Evolutionary conservation across 2,113 vertebrate genomes (phyloP).

Genomic region (Trogon melanurus): DNA sequence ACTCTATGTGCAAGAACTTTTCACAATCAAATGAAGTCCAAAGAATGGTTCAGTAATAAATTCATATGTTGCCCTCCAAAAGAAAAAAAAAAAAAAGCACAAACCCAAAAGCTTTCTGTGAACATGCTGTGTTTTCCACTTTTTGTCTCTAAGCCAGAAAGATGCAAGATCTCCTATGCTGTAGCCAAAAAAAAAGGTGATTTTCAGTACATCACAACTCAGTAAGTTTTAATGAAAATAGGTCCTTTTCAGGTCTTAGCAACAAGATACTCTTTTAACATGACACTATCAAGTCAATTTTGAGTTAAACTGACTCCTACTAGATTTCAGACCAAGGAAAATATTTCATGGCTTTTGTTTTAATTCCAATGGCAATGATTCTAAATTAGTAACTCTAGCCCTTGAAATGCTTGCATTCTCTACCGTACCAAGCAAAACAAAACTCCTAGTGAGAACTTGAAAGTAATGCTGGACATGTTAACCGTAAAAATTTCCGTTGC

Average conservation of each 20-base stretch:
- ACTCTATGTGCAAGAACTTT: background rate
- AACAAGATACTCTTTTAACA: background rate
- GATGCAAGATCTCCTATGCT: background rate
- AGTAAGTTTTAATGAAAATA: background rate
- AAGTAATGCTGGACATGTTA: background rate
- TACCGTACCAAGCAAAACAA: slow-evolving; percentile 14
- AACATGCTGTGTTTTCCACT: background rate
- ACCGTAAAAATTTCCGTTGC: slow-evolving; percentile 5
- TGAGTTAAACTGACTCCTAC: background rate
- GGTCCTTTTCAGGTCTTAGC: background rate
- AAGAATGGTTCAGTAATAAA: background rate
- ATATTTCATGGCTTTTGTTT: background rate
- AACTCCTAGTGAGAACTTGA: background rate
- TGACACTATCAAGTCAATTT: background rate
- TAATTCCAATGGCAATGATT: background rate
- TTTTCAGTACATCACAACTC: background rate
- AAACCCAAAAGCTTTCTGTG: background rate
- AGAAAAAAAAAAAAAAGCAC: background rate
- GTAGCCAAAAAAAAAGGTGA: background rate
- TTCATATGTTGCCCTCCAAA: background rate
- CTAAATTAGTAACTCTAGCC: background rate
- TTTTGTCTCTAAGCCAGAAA: background rate
- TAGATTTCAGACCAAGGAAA: slow-evolving; percentile 9
- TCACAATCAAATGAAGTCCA: background rate
- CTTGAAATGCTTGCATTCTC: background rate